These are phyloP conservation scores for Aspidoscelis tigris DNA, from an alignment of 2,113 vertebrate genomes.

Conservation along the genomic window DNA sequence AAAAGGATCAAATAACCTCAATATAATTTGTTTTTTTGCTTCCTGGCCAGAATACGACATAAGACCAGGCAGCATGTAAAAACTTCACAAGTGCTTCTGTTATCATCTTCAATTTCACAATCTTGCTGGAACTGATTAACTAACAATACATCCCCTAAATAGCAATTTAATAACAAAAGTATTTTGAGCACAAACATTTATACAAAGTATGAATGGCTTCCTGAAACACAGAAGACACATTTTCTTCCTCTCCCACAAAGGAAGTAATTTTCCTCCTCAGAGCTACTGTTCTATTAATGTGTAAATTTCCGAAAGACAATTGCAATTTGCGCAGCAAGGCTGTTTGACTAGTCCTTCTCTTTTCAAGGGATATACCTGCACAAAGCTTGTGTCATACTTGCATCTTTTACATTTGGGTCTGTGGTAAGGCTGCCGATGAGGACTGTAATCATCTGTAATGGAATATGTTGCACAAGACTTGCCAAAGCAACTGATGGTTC, in stretches of 20 bases:
- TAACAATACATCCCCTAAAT: no score
- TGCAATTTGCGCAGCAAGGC: background rate
- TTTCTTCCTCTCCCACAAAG: background rate
- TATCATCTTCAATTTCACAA: no score
- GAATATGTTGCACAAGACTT: conserved; percentile 97
- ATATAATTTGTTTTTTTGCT: no score
- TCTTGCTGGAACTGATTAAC: no score
- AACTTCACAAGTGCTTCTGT: background rate
- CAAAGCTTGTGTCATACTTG: conserved; percentile 95
- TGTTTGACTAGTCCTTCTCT: background rate
- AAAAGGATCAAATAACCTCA: no score
- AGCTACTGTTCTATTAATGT: background rate
- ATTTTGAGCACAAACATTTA: background rate
- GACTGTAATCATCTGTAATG: conserved; percentile 96
- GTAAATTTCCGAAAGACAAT: background rate
- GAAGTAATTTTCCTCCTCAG: background rate
- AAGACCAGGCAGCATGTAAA: background rate
- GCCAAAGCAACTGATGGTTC: conserved; percentile 96
- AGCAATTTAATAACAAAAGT: background rate
- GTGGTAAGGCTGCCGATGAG: conserved; percentile 98
- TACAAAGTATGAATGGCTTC: background rate
- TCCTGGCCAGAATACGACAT: no score
- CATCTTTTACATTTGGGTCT: conserved; percentile 96
- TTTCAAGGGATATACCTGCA: conserved; percentile 84
- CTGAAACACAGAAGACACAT: background rate